Conservation (phyloP, 2,888 invertebrate genomes). For the Rotaria macrura region DNA sequence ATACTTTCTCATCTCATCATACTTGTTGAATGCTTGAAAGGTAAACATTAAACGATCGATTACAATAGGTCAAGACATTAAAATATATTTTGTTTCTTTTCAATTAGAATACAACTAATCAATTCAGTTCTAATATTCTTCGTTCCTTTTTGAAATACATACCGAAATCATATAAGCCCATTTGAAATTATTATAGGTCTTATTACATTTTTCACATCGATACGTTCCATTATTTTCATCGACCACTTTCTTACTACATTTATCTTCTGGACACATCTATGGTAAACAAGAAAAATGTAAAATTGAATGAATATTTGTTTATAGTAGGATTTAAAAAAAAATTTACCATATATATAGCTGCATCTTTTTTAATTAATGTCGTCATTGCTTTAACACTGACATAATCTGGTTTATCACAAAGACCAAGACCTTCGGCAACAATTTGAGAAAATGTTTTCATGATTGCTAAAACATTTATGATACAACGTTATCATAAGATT, state of each 20-base stretch:
- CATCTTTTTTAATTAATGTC: conserved; percentile 67
- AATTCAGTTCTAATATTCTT: too few species aligned
- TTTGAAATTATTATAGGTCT: conserved; percentile 71
- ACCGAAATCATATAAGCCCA: conserved; percentile 51
- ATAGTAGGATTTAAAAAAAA: too few species aligned
- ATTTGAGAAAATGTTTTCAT: conserved; percentile 70
- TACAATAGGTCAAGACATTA: too few species aligned
- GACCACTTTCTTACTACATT: conserved; percentile 86
- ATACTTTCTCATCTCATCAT: too few species aligned
- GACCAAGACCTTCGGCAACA: conserved; percentile 59
- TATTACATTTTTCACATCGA: conserved; percentile 85
- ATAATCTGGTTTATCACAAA: conserved; percentile 67
- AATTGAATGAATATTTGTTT: too few species aligned
- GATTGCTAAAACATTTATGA: conserved; percentile 38
- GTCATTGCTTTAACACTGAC: conserved; percentile 69
- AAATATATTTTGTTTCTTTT: too few species aligned
- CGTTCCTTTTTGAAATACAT: neutral
- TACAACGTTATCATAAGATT: conserved; percentile 37
- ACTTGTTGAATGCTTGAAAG: too few species aligned
- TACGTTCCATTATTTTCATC: conserved; percentile 76
- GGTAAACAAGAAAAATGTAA: neutral
- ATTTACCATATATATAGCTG: conserved; percentile 67
- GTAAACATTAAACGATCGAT: too few species aligned
- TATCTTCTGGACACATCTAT: conserved; percentile 63
- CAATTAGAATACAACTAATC: too few species aligned